These are phyloP conservation scores for Stenichneumon culpator DNA, from an alignment of 2,888 invertebrate genomes.

Conservation along the genomic window DNA sequence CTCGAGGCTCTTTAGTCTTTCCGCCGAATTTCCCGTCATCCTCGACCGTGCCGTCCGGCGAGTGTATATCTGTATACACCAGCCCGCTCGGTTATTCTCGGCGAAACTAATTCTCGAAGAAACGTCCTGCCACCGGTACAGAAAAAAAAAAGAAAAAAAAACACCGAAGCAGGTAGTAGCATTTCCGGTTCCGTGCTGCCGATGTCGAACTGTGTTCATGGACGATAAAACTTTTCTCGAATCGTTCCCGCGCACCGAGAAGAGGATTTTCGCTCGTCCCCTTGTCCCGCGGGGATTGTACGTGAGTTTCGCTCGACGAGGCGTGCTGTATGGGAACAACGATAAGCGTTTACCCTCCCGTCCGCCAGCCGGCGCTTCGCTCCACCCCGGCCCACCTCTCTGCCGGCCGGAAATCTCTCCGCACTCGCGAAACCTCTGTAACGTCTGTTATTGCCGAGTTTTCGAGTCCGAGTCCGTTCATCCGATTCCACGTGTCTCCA, in stretches of 20 bases:
- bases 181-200: slow-evolving; percentile 45
- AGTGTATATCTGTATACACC: background rate
- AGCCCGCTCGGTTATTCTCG: background rate
- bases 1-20: background rate
- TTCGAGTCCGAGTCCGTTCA: slow-evolving; percentile 53
- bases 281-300: slow-evolving; percentile 53
- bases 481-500: slow-evolving; percentile 21
- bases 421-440: slow-evolving; percentile 42
- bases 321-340: slow-evolving; percentile 54
- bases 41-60: background rate
- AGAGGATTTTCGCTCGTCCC: slow-evolving; percentile 44
- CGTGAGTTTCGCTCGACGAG: slow-evolving; percentile 50
- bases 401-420: slow-evolving; percentile 7
- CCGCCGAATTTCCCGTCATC: background rate
- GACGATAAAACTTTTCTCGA: slow-evolving; percentile 64
- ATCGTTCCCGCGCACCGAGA: slow-evolving; percentile 18
- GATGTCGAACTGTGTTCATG: slow-evolving; percentile 56
- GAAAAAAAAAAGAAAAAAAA: background rate
- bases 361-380: slow-evolving; percentile 6
- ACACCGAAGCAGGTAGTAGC: background rate
- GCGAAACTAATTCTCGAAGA: slow-evolving; percentile 35
- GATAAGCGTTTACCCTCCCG: slow-evolving; percentile 53
- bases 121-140: slow-evolving; percentile 8
- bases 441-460: slow-evolving; percentile 66
- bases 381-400: background rate